These are phyloP conservation scores for Dorcus hopei DNA, from an alignment of 2,888 invertebrate species.

Conservation along the genomic window DNA sequence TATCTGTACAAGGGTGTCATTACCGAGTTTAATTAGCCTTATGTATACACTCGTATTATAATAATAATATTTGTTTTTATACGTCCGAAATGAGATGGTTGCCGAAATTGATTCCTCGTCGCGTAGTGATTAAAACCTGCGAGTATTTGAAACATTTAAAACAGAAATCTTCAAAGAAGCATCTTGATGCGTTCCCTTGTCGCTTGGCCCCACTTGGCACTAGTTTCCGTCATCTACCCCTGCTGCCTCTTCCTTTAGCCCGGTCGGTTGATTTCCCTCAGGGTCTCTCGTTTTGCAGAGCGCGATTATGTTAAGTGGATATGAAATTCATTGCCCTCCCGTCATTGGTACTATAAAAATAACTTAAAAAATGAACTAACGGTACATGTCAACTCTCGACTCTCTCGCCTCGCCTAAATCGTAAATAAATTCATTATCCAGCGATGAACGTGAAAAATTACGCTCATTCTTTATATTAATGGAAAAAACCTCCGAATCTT, in stretches of 20 bases:
- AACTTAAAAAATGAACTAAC: conserved; percentile 16
- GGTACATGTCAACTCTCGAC: conserved; percentile 13
- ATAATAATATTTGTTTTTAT: conserved; percentile 11
- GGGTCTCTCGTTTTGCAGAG: conserved; percentile 45
- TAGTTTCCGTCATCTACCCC: conserved; percentile 33
- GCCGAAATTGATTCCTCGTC: conserved; percentile 1
- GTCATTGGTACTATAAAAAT: conserved; percentile 20
- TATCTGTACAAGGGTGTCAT: conserved; percentile 22
- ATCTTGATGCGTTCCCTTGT: conserved; percentile 38
- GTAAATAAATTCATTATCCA: conserved; percentile 19
- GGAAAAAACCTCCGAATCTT: conserved; percentile 10
- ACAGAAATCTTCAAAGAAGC: conserved; percentile 36
- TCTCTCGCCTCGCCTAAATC: conserved; percentile 7
- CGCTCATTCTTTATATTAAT: conserved; percentile 13
- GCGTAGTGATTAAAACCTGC: background rate
- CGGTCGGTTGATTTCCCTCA: conserved; percentile 47
- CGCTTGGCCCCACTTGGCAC: conserved; percentile 40
- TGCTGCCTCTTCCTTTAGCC: conserved; percentile 28
- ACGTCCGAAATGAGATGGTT: background rate
- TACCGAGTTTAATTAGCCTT: conserved; percentile 25
- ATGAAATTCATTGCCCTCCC: conserved; percentile 45
- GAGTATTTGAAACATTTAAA: conserved; percentile 24
- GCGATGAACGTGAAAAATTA: conserved; percentile 15
- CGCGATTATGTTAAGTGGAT: conserved; percentile 49
- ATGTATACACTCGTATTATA: conserved; percentile 12